Base-by-base conservation (phyloP, 2,888 invertebrate species). In the Hirtodrosophila cameraria region DNA sequence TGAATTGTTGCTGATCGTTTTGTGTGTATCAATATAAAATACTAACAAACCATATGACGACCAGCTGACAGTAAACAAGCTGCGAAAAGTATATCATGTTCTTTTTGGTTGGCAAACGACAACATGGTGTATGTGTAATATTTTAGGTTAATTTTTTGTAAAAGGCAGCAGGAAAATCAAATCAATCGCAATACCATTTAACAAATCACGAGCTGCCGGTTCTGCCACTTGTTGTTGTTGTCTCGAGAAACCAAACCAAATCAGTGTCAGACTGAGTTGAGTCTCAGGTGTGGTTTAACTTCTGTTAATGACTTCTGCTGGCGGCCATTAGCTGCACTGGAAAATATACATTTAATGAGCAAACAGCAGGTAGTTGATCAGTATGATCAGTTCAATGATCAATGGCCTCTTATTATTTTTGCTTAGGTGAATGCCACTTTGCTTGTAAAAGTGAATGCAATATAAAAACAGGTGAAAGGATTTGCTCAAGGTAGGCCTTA, bases 381-480 rank as follows among this genome's bases (percentile, higher is more conserved):
- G 49, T 36, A 41, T 39, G 61, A 70, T 68, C 61, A 43, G 28
- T 41, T 70, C 33, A 43, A 36, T 70, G 61, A 57, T 62, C 62
- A 65, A 61, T 70, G 73, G 66, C 62, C 54, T 55, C 70, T 50
- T 52, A 46, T 48, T 36, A 41, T 55, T n/a, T n/a, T n/a, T 62
- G 66, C 52, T 66, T 61, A 71, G 67, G 77, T 80, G 82, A 80
- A 82, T 77, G 82, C 66, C 64, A 74, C 59, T 61, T 38, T 60
- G 33, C 18, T 8, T 28, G n/a, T n/a, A 50, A 72, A 79, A 75
- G 77, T 77, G 80, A 78, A 80, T 57, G 77, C 59, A 9, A 46
- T n/a, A n/a, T n/a, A n/a, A n/a, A n/a, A 39, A 38, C 46, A 35
- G 61, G 78, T 79, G 81, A 79, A 79, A 81, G 81, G 82, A 79